Evolutionary conservation across 2,888 invertebrate species (phyloP).

Genomic region (Tipula confusa): DNA sequence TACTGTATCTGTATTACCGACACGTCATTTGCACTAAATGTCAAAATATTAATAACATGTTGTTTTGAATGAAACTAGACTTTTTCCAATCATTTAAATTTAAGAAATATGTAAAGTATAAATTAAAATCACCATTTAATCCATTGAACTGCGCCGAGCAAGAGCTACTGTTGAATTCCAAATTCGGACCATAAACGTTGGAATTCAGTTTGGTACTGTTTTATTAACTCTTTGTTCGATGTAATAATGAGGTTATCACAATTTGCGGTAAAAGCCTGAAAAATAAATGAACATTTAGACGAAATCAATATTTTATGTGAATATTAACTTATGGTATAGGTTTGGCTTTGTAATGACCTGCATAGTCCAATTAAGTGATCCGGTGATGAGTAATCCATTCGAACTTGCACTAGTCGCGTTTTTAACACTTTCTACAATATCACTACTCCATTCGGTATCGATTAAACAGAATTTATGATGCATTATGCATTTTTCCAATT

Average conservation of each 20-base stretch:
- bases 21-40: background rate
- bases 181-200: conserved; percentile 45
- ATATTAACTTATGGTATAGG: background rate
- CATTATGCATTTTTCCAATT: conserved; percentile 40
- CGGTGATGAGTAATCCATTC: conserved; percentile 37
- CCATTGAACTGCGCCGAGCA: background rate
- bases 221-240: conserved; percentile 38
- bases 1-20: background rate
- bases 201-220: conserved; percentile 42
- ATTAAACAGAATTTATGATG: conserved; percentile 48
- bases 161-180: background rate
- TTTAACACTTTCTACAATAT: background rate
- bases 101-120: background rate
- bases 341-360: conserved; percentile 37
- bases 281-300: conserved; percentile 28
- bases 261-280: conserved; percentile 43
- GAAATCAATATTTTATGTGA: background rate
- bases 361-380: conserved; percentile 45
- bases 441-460: conserved; percentile 40
- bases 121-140: background rate
- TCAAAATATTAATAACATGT: background rate
- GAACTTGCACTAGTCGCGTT: background rate
- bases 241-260: conserved; percentile 46
- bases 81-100: background rate
- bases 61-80: background rate